Base-by-base conservation (phyloP, 2,113 vertebrate genomes). In the Engystomops pustulosus region DNA sequence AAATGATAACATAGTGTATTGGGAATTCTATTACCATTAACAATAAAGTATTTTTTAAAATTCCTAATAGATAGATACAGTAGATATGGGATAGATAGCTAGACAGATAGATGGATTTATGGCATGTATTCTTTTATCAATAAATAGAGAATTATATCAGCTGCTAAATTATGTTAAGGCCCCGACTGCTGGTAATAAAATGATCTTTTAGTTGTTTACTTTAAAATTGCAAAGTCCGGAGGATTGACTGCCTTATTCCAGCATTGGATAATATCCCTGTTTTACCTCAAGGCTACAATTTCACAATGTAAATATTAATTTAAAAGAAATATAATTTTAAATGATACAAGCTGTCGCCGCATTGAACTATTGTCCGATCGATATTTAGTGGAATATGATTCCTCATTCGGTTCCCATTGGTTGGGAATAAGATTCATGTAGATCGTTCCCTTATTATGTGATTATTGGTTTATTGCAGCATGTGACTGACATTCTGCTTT, bases 221-320 rank as follows among this genome's bases (percentile, higher is more conserved):
- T 14, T 70, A 34, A 80, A 68, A 41, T 67, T 17, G 51, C 45
- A 53, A 15, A 55, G 67, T 81, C 47, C 67, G 27, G 8, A 53
- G 45, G 32, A 25, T 69, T 55, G 79, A 55, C 5, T 38, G 27
- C 30, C 79, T 71, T 32, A 70, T 70, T 69, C 34, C 32, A 32
- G 65, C 23, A 70, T 10, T 25, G 45, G 30, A 34, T 53, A 53
- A 69, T 53, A 69, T 80, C 23, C 60, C 34, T 36, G 36, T 45
- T 30, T 67, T 71, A 81, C 30, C 79, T 81, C 36, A 53, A 51
- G 79, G 79, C 49, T 32, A 68, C 23, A 81, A 51, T 38, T 71
- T 55, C 47, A 41, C n/a, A 18, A 70, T 81, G 65, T 81, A 81
- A 81, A 81, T 81, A 81, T 80, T 80, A 38, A 67, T 67, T 81